Evolutionary conservation across 2,113 vertebrate species (phyloP), one percentile per base, ranked within the genome.

Genomic region (Zingel zingel): DNA sequence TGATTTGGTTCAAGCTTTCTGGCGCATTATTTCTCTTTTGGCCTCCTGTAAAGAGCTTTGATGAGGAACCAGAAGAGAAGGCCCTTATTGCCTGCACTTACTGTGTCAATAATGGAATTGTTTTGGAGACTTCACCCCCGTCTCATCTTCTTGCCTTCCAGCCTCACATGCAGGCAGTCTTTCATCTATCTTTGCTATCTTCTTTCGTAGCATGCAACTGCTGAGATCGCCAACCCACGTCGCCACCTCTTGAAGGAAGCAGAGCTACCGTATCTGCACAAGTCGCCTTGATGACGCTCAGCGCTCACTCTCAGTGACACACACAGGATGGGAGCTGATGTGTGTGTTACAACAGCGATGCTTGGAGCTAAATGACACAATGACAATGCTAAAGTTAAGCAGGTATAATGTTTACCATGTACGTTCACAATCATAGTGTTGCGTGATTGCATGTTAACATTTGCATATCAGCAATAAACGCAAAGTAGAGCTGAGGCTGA

Each of bases 101-200:
- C 86, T 88, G 84, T 88, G 92, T 90, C 93, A 93, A 91, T 90
- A 90, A 88, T 80, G 88, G 91, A 86, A 90, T 93, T 92, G 94
- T 94, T 95, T 94, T 95, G 92, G 93, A 95, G 93, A 90, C 92
- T 88, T 85, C 88, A 82, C 56, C 85, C 81, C 74, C 77, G 77
- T 94, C 91, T 95, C 91, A 89, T 94, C 93, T 87, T 89, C 83
- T 88, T 85, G 80, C 86, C 74, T 83, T 90, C 83, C 76, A 84
- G 68, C 80, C 83, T 77, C 74, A 66, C 93, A 95, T 95, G 95
- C 95, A 92, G 95, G 95, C 88, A 7, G 63, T 79, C 94, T 95
- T 96, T 96, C 94, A 96, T 96, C 95, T 95, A 53, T 59, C 80
- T 78, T 64, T 79, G 48, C 89, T 82, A 95, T 95, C 94, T 93